A percentile compares a stretch with the other conserved stretches of the same genome.
These are phyloP conservation scores for Cirrhinus mrigala DNA, from an alignment of 2,797 vertebrate genomes.

Conservation along the genomic window DNA sequence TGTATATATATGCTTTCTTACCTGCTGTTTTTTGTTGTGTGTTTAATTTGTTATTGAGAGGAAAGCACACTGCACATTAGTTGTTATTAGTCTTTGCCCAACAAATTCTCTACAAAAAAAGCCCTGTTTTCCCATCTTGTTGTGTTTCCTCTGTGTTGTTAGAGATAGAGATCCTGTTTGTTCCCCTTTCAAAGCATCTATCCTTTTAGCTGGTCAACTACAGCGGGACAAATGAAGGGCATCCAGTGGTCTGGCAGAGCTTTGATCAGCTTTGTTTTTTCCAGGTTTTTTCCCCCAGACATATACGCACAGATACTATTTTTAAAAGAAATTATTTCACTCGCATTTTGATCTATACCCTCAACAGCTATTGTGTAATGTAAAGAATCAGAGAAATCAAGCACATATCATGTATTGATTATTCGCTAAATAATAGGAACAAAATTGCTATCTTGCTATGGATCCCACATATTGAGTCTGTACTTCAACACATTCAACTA, in stretches of 20 bases:
- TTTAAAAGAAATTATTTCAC: not conserved
- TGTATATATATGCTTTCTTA: not conserved
- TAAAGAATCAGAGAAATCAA: conserved; percentile 10
- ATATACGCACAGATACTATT: conserved; percentile 3
- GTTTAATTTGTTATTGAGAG: not conserved
- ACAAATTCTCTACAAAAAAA: conserved; percentile 29
- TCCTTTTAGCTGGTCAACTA: conserved; percentile 35
- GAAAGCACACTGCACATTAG: not conserved
- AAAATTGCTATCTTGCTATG: not conserved
- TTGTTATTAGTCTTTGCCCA: not conserved
- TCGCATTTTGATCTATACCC: not conserved
- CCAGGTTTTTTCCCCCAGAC: not conserved
- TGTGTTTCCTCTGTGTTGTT: conserved; percentile 42
- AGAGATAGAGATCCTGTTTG: conserved; percentile 51
- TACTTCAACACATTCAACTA: conserved; percentile 26
- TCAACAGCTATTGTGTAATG: not conserved
- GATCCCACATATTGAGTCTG: conserved; percentile 27
- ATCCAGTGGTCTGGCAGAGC: conserved; percentile 39
- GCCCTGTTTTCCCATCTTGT: conserved; percentile 9
- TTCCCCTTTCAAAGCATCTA: conserved; percentile 64
- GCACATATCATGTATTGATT: not conserved
- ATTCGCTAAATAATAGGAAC: conserved; percentile 17
- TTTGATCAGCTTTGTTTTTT: conserved; percentile 59
- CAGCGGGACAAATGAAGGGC: conserved; percentile 59
- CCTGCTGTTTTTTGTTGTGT: not conserved